These are phyloP conservation scores for Vireo griseus DNA, from an alignment of 2,797 vertebrate species.

Conservation along the genomic window DNA sequence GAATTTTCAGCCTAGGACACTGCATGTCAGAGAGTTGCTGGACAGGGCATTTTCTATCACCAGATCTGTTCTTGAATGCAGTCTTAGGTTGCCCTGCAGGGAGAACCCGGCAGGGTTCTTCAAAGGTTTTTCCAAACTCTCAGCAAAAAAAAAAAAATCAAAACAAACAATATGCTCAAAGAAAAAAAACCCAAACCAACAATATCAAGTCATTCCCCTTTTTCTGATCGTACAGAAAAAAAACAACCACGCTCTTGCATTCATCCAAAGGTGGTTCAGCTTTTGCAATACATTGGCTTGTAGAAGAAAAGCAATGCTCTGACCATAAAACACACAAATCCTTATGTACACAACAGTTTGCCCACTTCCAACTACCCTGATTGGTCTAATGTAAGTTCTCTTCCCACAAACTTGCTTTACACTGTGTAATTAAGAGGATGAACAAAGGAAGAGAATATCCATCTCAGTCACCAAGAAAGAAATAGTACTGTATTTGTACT, in stretches of 20 bases:
- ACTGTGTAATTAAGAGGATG: neutral
- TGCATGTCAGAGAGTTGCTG: neutral
- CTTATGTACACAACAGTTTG: neutral
- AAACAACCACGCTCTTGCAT: neutral
- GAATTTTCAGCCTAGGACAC: neutral
- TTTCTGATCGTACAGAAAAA: neutral
- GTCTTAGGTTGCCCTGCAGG: neutral
- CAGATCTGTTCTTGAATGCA: neutral
- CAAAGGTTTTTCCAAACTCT: neutral
- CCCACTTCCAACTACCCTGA: neutral
- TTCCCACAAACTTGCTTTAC: neutral
- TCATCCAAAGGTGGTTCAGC: neutral
- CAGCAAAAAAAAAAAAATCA: neutral
- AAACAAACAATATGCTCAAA: neutral
- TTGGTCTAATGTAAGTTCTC: neutral
- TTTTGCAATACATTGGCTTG: neutral
- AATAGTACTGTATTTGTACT: neutral
- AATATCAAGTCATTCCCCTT: neutral
- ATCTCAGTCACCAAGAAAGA: neutral
- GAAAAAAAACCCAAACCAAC: neutral
- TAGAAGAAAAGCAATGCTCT: neutral
- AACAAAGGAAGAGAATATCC: conserved; percentile 8
- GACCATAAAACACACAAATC: neutral
- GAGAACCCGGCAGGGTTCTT: neutral
- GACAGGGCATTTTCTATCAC: neutral